These are phyloP conservation scores for Rhyacophila brunnea DNA, from an alignment of 1,140 invertebrate genomes.

Conservation along the genomic window DNA sequence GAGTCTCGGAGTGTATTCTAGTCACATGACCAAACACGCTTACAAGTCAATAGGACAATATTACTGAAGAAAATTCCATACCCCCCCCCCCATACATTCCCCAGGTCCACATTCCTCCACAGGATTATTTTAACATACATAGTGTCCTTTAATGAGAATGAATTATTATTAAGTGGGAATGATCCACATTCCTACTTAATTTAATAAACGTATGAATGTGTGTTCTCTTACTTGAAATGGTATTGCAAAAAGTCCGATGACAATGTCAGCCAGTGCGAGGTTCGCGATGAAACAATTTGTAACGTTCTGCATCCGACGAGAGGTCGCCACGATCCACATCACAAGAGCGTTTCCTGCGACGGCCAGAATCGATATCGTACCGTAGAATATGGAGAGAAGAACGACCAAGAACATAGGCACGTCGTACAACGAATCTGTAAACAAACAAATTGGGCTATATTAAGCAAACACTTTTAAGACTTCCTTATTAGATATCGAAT, in stretches of 20 bases:
- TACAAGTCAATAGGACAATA: too few relatives aligned
- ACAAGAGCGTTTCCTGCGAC: conserved; percentile 71
- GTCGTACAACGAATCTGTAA: conserved; percentile 54
- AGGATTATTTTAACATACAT: too few relatives aligned
- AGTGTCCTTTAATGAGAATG: too few relatives aligned
- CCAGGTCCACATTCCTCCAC: too few relatives aligned
- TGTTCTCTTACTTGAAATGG: conserved; percentile 66
- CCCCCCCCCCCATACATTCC: too few relatives aligned
- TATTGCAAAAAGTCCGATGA: conserved; percentile 67
- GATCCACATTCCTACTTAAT: too few relatives aligned
- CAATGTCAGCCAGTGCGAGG: conserved; percentile 66
- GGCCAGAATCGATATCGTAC: conserved; percentile 68
- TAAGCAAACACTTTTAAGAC: not conserved
- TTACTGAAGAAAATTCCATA: too few relatives aligned
- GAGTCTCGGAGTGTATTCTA: too few relatives aligned
- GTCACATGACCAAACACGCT: too few relatives aligned
- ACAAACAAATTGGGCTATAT: not conserved
- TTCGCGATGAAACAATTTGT: conserved; percentile 76
- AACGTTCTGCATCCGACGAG: conserved; percentile 66
- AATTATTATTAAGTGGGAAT: too few relatives aligned
- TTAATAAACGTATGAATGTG: too few relatives aligned
- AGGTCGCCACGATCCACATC: conserved; percentile 68
- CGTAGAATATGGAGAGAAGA: conserved; percentile 71
- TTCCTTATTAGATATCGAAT: too few relatives aligned
- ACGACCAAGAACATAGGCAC: conserved; percentile 64